phyloP scores from a whole-genome alignment of 1,140 invertebrate genomes.

The Diachasmimorpha longicaudata region DNA sequence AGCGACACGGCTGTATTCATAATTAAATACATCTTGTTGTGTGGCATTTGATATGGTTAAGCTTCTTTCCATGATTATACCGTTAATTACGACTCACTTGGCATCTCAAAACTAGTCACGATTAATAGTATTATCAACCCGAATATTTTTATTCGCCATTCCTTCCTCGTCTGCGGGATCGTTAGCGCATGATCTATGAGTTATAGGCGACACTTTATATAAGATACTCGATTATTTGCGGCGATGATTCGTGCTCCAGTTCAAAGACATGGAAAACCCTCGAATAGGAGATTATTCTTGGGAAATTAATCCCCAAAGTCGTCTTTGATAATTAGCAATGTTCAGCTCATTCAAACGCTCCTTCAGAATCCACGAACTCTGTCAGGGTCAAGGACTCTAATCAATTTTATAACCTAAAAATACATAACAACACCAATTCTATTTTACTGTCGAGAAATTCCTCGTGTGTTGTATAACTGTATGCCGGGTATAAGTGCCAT shows the following conservation, averaged over 20 bases:
- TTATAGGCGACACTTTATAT: too few relatives aligned
- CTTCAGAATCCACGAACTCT: not conserved
- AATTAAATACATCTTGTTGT: slow-evolving; percentile 3
- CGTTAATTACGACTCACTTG: not conserved
- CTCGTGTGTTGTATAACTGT: not conserved
- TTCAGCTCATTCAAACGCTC: not conserved
- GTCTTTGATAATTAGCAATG: too few relatives aligned
- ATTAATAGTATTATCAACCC: not conserved
- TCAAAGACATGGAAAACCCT: too few relatives aligned
- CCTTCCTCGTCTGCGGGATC: too few relatives aligned
- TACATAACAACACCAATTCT: slow-evolving; percentile 3
- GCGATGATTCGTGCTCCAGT: too few relatives aligned
- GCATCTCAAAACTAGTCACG: not conserved
- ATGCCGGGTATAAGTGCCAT: not conserved
- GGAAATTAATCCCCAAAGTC: too few relatives aligned
- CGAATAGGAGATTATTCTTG: too few relatives aligned
- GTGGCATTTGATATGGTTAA: slow-evolving; percentile 7
- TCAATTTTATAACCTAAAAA: not conserved
- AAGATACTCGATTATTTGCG: too few relatives aligned
- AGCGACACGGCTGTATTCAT: slow-evolving; percentile 1
- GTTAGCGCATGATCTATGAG: too few relatives aligned
- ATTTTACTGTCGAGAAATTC: not conserved
- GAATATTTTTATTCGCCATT: too few relatives aligned
- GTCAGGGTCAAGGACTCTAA: not conserved
- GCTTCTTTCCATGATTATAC: not conserved